phyloP scores from a whole-genome alignment of 2,113 vertebrate genomes.

The Myiopsitta monachus region DNA sequence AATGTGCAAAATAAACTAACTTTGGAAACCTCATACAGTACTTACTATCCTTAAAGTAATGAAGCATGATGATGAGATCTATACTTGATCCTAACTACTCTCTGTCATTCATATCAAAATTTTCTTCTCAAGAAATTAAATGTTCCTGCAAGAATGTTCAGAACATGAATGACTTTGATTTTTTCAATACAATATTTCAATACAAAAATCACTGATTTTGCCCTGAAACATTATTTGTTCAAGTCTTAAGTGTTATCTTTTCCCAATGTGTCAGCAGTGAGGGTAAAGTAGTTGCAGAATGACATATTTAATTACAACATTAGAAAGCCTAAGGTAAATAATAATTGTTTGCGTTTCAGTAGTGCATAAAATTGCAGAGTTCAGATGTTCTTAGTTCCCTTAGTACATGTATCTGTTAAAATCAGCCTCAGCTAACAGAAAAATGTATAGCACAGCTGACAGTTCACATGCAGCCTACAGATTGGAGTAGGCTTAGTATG shows the following conservation, averaged over 20 bases:
- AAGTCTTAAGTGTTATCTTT: not conserved
- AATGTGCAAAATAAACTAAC: constrained; percentile 61
- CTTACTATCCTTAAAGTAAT: constrained; percentile 50
- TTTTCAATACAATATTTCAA: not conserved
- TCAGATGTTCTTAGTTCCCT: not conserved
- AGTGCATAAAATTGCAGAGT: not conserved
- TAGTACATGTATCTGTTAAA: not conserved
- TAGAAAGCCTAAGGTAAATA: constrained; percentile 35
- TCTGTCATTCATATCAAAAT: constrained; percentile 31
- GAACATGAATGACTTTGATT: not conserved
- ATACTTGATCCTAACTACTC: constrained; percentile 7
- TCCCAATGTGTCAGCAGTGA: not conserved
- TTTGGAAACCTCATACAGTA: constrained; percentile 42
- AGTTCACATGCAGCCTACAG: not conserved
- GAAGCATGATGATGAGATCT: constrained; percentile 40
- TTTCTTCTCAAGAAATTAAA: constrained; percentile 27
- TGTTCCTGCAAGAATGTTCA: not conserved
- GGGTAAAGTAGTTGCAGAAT: not conserved
- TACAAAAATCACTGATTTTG: not conserved
- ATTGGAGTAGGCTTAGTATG: not conserved
- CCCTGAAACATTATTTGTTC: constrained; percentile 3
- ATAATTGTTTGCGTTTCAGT: not conserved
- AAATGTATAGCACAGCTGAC: not conserved
- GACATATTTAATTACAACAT: not conserved
- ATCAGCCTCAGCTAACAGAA: not conserved